Evolutionary conservation across 2,797 vertebrate genomes (phyloP), one percentile per base, ranked within the genome.

Genomic region (Champsocephalus esox): DNA sequence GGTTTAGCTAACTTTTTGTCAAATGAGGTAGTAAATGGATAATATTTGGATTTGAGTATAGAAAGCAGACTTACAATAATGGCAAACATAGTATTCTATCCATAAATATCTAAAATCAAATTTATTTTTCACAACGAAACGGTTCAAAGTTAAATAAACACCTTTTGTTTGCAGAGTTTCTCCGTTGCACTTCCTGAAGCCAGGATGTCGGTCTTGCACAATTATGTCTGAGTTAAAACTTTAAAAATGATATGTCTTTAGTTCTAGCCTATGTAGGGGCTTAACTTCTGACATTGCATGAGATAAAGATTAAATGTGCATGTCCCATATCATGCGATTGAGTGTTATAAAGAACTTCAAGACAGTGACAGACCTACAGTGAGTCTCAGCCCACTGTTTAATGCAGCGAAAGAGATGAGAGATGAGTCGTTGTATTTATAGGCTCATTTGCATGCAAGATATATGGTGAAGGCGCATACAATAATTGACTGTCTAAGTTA

Each of bases 391-490:
- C n/a, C 52, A 45, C 34, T 58, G 60, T 75, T 70, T 75, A 70
- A 73, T 67, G 63, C 57, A 38, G 46, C 5, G 45, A 70, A 65
- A 79, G 54, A 38, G 61, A 76, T 69, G 44, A 80, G 81, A 78
- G 75, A 87, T 73, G 60, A 71, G 74, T 58, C 12, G 1, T 77
- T 79, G 80, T 88, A 89, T 89, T 90, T 90, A 89, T 87, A 87
- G 87, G 21, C 84, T 87, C 64, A 92, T 90, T 90, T 90, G 73
- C 82, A 93, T 91, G 66, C 73, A 73, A 77, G 72, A 79, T 82
- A 80, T 90, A 89, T 79, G 81, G 89, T 75, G 73, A 89, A 85
- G 82, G 72, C 12, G 28, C 77, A 83, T 79, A 72, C 75, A 52
- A 77, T 85, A 87, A 87, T 83, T 85, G 80, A 81, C 75, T 59